phyloP scores from a whole-genome alignment of 2,888 invertebrate genomes.

The Caenorhabditis virilis region DNA sequence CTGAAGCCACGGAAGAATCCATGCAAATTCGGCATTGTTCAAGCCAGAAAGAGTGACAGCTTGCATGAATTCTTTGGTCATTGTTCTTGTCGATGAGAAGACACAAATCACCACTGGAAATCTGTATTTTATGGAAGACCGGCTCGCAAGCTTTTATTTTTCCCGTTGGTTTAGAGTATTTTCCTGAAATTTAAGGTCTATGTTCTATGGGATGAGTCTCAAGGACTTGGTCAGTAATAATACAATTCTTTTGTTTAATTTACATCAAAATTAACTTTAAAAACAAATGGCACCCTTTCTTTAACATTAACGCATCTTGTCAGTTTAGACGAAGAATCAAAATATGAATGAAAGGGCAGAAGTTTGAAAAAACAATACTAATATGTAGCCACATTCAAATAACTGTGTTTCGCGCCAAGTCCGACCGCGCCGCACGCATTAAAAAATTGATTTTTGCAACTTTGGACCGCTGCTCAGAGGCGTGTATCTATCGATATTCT shows the following conservation, averaged over 20 bases:
- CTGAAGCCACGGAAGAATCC: slow-evolving; percentile 64
- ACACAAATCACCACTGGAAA: slow-evolving; percentile 63
- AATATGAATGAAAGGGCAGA: neutral
- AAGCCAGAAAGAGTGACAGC: slow-evolving; percentile 51
- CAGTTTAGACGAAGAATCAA: neutral
- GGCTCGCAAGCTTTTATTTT: neutral
- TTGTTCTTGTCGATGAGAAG: slow-evolving; percentile 65
- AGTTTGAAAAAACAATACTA: neutral
- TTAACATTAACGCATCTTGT: too few species aligned
- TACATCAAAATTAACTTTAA: too few species aligned
- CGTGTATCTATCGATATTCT: neutral
- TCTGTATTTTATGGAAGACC: neutral
- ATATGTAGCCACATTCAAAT: too few species aligned
- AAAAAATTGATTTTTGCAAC: too few species aligned
- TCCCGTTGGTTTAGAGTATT: neutral
- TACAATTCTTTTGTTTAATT: too few species aligned
- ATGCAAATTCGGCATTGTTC: slow-evolving; percentile 64
- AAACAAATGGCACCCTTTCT: too few species aligned
- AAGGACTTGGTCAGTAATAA: neutral
- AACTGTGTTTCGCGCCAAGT: too few species aligned
- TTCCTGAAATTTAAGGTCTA: neutral
- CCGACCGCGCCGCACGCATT: too few species aligned
- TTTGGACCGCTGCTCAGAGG: too few species aligned
- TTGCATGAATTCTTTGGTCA: slow-evolving; percentile 65
- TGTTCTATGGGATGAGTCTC: neutral